Evolutionary conservation across 2,797 vertebrate species (phyloP).

Genomic region (Parotocinclus haroldoi): DNA sequence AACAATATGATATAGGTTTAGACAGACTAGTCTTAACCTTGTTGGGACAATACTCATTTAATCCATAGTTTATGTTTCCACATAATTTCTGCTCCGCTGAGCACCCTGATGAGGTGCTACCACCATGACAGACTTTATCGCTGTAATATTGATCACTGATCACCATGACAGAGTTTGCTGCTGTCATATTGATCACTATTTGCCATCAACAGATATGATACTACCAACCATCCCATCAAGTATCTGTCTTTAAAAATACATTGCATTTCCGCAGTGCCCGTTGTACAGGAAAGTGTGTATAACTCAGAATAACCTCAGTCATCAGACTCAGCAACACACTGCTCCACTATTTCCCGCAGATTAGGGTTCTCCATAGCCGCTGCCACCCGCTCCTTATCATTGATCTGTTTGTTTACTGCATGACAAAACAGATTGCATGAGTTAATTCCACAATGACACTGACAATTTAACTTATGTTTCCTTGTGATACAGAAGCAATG

Average conservation of each 20-base stretch:
- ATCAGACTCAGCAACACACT: conserved; percentile 89
- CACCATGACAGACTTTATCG: conserved; percentile 2
- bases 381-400: conserved; percentile 94
- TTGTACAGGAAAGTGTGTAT: neutral
- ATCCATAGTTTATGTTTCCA: neutral
- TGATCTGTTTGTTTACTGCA: conserved; percentile 98
- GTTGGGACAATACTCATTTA: neutral
- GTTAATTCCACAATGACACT: neutral
- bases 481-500: neutral
- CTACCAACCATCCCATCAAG: neutral
- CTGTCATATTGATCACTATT: conserved; percentile 6
- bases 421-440: conserved; percentile 5
- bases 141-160: conserved; percentile 3
- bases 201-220: conserved; percentile 5
- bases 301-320: conserved; percentile 55
- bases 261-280: neutral
- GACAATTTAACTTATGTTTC: neutral
- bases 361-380: conserved; percentile 97
- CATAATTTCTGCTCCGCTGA: conserved; percentile 2
- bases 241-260: conserved; percentile 1
- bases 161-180: conserved; percentile 1
- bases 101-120: neutral
- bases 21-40: neutral
- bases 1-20: neutral
- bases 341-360: conserved; percentile 91